Evolutionary conservation across 2,797 vertebrate species (phyloP), one percentile per base, ranked within the genome.

Genomic region (Esox lucius): DNA sequence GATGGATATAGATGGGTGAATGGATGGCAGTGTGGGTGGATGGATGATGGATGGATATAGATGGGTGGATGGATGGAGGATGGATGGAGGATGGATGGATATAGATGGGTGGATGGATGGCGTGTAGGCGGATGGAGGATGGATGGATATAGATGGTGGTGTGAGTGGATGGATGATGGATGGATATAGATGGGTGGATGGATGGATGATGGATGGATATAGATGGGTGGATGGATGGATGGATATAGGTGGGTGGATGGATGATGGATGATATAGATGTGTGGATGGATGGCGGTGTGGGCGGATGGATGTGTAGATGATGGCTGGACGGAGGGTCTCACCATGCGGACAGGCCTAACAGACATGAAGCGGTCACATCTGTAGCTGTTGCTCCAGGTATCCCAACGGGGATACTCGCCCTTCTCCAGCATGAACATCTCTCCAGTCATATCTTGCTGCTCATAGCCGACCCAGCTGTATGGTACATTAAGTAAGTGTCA

Each of bases 351-450:
- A 1, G 95, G 94, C 72, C 95, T 91, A 78, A 95, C 85, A 0
- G 94, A 96, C 94, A 95, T 95, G 73, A 96, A 80, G 69, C 87
- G 86, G 82, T 96, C 95, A 70, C 91, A 93, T 70, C 94, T 91
- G 91, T 94, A 92, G 84, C 95, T 95, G 91, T 95, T 96, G 86
- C 94, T 93, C 95, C 95, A 96, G 84, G 94, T 94, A 84, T 95
- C 93, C 95, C 95, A 96, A 78, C 94, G 93, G 24, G 95, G 95
- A 72, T 95, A 96, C 85, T 96, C 95, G 65, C 95, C 95, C 80
- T 91, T 95, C 89, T 96, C 95, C 90, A 96, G 83, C 61, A 96
- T 91, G 89, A 94, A 96, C 95, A 95, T 95, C 88, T 96, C 95
- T 65, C 95, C 95, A 0, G 64, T 86, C 91, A 95, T 81, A 87